phyloP scores from a whole-genome alignment of 2,888 invertebrate genomes.

The Alentia gelatinosa region DNA sequence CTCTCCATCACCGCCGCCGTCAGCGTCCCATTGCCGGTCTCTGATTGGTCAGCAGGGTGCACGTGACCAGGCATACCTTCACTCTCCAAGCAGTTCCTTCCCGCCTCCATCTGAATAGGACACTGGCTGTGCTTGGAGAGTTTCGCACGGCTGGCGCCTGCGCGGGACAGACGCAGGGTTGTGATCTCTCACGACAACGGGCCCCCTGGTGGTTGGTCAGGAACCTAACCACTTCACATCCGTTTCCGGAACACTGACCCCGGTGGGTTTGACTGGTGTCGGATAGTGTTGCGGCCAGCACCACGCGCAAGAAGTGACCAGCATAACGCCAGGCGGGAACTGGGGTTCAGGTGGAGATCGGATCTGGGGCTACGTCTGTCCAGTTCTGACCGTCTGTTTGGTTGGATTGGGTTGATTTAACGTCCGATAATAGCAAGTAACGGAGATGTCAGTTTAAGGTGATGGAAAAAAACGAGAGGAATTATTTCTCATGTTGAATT shows the following conservation, averaged over 20 bases:
- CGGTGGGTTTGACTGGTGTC: neutral
- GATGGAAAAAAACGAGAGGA: too few relatives aligned
- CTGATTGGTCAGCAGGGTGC: neutral
- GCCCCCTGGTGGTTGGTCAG: neutral
- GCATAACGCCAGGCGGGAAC: too few relatives aligned
- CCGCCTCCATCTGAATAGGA: neutral
- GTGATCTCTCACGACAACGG: neutral
- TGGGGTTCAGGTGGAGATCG: too few relatives aligned
- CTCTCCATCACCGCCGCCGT: neutral
- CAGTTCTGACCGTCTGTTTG: too few relatives aligned
- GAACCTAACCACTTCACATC: neutral
- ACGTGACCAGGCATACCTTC: neutral
- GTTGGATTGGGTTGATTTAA: too few relatives aligned
- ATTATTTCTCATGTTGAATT: too few relatives aligned
- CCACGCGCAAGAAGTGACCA: too few relatives aligned
- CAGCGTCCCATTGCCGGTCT: neutral
- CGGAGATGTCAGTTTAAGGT: too few relatives aligned
- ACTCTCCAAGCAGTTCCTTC: neutral
- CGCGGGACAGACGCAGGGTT: neutral
- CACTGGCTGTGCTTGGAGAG: neutral
- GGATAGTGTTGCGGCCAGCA: too few relatives aligned
- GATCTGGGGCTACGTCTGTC: too few relatives aligned
- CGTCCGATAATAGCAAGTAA: too few relatives aligned
- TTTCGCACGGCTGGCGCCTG: neutral
- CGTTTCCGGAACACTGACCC: neutral